phyloP scores from a whole-genome alignment of 2,113 vertebrate genomes.

The Ptilorrhoa leucosticta region DNA sequence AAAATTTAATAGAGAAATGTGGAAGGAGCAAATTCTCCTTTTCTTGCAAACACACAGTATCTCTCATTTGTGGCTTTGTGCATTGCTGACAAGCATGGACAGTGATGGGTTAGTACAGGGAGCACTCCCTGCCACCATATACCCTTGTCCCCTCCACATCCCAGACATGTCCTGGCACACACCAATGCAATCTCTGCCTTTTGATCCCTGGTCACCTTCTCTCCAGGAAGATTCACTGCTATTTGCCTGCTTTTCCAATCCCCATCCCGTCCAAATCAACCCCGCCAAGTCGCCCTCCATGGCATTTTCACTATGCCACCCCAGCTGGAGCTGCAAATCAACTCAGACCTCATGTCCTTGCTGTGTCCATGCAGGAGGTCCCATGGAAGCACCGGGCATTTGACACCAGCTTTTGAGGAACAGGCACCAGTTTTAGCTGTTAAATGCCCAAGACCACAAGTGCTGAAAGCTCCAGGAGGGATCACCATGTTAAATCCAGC shows the following conservation, averaged over 20 bases:
- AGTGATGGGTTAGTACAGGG: not conserved
- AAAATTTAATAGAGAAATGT: not conserved
- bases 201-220: not conserved
- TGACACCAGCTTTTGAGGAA: constrained; percentile 5
- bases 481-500: not conserved
- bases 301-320: not conserved
- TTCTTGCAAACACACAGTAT: not conserved
- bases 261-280: not conserved
- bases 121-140: not conserved
- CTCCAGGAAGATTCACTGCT: not conserved
- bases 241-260: not conserved
- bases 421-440: not conserved
- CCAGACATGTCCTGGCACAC: not conserved
- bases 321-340: not conserved
- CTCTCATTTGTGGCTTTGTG: not conserved
- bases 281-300: accelerated
- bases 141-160: not conserved
- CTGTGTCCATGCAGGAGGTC: not conserved
- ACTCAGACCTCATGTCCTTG: not conserved
- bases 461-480: not conserved
- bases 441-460: not conserved
- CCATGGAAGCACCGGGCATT: not conserved
- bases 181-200: not conserved
- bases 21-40: not conserved
- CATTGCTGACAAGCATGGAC: not conserved